Evolutionary conservation across 35 echinoderm and acorn worm genomes (phyloP), one percentile per base, ranked within the genome.

Genomic region (Holothuria glaberrima): DNA sequence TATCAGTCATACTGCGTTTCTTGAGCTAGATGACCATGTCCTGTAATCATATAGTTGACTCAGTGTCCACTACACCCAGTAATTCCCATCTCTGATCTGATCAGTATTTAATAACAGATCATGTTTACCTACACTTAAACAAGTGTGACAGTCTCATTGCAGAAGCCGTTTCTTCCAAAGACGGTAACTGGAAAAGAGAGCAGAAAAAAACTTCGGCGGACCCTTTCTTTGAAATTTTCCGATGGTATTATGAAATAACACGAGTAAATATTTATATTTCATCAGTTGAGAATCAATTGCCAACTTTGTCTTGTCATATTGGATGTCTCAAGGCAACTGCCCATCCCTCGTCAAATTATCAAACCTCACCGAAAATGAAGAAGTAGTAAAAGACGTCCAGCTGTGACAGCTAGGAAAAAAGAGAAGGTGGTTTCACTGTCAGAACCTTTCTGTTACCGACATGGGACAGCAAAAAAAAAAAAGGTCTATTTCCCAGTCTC

Each of bases 231-330:
- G 80, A 84, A 84, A 84, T 84, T 84, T 57, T 25, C 21, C 54
- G 80, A 84, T 84, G 46, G 56, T 84, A 84, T 84, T 84, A 84
- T 84, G 34, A 41, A 84, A 61, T 60, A 56, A 84, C 80, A 84
- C 58, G 57, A 84, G 80, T 84, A 84, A 84, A 84, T 84, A 84
- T 84, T 84, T 84, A 61, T 36, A 84, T 84, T 84, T 84, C 80
- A 84, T 84, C 80, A 84, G 58, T 21, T 58, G 52, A 38, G 29
- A 81, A 84, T 84, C 54, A 84, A 63, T 84, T 36, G 54, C 57
- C 27, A 30, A 84, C 80, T 84, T 63, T 84, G 80, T 84, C 80
- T 84, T 31, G 25, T 84, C 80, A 59, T 21, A 63, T 29, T 33
- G 25, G 3, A 33, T 84, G 80, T 84, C 80, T 84, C 57, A 36